These are phyloP conservation scores for Protobothrops mucrosquamatus DNA, from an alignment of 2,113 vertebrate genomes.

Conservation along the genomic window DNA sequence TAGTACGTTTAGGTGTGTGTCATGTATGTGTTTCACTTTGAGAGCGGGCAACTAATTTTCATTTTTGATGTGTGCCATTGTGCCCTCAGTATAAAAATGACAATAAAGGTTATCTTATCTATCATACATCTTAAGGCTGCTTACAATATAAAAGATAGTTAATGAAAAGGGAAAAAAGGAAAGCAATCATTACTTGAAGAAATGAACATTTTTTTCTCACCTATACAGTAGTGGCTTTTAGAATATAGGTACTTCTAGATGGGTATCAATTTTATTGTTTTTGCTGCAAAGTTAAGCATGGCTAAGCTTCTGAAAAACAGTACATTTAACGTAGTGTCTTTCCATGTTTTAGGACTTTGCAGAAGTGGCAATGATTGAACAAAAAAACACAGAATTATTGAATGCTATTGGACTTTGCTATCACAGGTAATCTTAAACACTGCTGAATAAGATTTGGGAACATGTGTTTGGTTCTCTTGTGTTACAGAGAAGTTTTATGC, in stretches of 20 bases:
- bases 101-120: no score
- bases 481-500: neutral
- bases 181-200: neutral
- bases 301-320: neutral
- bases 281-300: neutral
- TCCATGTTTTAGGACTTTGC: slow-evolving; percentile 75
- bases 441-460: neutral
- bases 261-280: neutral
- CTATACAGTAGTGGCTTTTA: neutral
- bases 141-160: neutral
- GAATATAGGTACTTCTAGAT: neutral
- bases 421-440: slow-evolving; percentile 66
- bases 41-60: no score
- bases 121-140: neutral
- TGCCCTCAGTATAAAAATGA: no score
- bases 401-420: slow-evolving; percentile 69
- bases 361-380: slow-evolving; percentile 53
- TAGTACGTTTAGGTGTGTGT: no score
- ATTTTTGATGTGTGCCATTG: no score
- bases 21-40: no score
- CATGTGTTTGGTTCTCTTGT: neutral
- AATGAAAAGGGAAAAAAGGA: neutral
- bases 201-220: neutral
- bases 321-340: neutral
- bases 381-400: slow-evolving; percentile 56